phyloP scores from a whole-genome alignment of 2,797 vertebrate species.

The Acanthopagrus latus region DNA sequence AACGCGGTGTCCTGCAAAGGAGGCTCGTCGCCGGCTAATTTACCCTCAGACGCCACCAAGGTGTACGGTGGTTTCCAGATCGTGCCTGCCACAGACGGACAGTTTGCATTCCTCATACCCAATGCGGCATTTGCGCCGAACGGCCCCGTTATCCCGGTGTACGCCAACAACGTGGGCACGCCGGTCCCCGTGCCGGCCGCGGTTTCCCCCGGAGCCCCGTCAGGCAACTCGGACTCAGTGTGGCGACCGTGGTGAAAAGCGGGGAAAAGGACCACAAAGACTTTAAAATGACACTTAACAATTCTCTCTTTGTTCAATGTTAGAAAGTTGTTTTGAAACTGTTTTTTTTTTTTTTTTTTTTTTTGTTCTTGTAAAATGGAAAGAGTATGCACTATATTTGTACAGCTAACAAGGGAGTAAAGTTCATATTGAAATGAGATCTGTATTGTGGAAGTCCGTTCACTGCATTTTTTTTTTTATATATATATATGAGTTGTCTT shows the following conservation, averaged over 20 bases:
- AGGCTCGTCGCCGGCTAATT: slow-evolving; percentile 75
- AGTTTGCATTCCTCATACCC: slow-evolving; percentile 98
- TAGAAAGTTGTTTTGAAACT: slow-evolving; percentile 73
- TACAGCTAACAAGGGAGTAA: slow-evolving; percentile 91
- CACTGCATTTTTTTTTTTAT: slow-evolving; percentile 90
- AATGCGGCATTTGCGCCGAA: slow-evolving; percentile 92
- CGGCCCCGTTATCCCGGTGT: slow-evolving; percentile 93
- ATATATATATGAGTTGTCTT: slow-evolving; percentile 88
- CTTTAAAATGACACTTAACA: slow-evolving; percentile 78
- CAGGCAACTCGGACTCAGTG: slow-evolving; percentile 93
- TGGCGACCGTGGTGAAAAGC: slow-evolving; percentile 96
- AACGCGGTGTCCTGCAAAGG: slow-evolving; percentile 90
- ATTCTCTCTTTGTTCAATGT: slow-evolving; percentile 76
- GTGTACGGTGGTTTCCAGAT: slow-evolving; percentile 97
- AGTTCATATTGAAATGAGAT: slow-evolving; percentile 99
- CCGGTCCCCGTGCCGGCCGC: slow-evolving; percentile 84
- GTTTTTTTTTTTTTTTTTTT: no score
- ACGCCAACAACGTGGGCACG: slow-evolving; percentile 86
- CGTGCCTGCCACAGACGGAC: slow-evolving; percentile 95
- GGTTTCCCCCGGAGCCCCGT: slow-evolving; percentile 89
- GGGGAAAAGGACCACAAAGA: slow-evolving; percentile 57
- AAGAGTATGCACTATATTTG: slow-evolving; percentile 94
- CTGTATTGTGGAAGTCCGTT: slow-evolving; percentile 93
- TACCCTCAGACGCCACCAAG: slow-evolving; percentile 89
- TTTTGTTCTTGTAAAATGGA: slow-evolving; percentile 84